Evolutionary conservation across 2,888 invertebrate species (phyloP).

Genomic region (Drosophila neotestacea): DNA sequence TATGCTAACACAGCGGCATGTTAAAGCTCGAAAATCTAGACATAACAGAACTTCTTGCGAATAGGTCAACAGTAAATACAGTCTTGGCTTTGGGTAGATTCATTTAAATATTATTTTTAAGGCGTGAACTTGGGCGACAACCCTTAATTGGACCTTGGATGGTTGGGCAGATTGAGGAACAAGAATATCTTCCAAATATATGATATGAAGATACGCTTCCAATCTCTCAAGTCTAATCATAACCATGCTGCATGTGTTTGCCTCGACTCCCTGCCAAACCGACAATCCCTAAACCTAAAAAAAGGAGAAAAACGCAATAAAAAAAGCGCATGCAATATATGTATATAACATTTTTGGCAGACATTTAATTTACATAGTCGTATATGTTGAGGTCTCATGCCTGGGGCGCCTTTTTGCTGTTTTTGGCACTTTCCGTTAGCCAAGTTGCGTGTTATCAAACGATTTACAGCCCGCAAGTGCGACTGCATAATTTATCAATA

Average conservation of each 20-base stretch:
- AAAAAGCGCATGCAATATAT: slow-evolving; percentile 21
- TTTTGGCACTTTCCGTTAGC: slow-evolving; percentile 74
- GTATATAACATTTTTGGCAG: slow-evolving; percentile 43
- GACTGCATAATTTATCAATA: slow-evolving; percentile 79
- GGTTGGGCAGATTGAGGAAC: neutral
- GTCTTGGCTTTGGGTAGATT: too few species aligned
- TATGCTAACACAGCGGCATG: too few species aligned
- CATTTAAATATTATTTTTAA: too few species aligned
- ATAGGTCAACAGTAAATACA: too few species aligned
- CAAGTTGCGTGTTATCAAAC: slow-evolving; percentile 78
- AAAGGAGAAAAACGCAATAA: neutral
- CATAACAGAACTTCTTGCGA: too few species aligned
- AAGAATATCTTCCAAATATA: neutral
- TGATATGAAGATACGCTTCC: neutral
- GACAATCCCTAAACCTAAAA: slow-evolving; percentile 19
- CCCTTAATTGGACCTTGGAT: too few species aligned
- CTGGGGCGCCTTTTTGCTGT: slow-evolving; percentile 12
- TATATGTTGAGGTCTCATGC: slow-evolving; percentile 16
- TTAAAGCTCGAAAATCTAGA: too few species aligned
- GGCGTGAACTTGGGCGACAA: too few species aligned
- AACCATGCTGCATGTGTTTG: slow-evolving; percentile 11
- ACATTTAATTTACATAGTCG: slow-evolving; percentile 60
- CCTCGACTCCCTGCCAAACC: slow-evolving; percentile 11
- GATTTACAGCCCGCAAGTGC: slow-evolving; percentile 77
- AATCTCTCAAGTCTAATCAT: slow-evolving; percentile 15